Evolutionary conservation across 2,113 vertebrate genomes (phyloP).

Genomic region (Ceratotherium simum): DNA sequence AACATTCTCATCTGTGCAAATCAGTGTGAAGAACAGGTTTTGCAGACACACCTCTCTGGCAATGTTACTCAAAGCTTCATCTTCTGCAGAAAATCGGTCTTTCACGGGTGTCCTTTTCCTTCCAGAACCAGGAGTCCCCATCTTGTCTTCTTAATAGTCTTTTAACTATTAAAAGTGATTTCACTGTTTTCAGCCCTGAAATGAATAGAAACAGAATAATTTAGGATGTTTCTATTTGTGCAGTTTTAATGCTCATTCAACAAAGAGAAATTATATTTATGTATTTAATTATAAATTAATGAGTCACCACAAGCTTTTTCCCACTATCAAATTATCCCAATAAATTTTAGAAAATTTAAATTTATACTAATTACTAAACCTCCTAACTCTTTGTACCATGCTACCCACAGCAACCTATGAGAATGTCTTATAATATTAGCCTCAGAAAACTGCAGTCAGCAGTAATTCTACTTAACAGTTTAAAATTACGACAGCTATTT

Average conservation of each 20-base stretch:
- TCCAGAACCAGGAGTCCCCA: constrained; percentile 98
- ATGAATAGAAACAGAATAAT: constrained; percentile 67
- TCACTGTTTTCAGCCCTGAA: constrained; percentile 69
- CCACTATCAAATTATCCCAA: constrained; percentile 32
- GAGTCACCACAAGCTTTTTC: neutral
- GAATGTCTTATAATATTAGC: neutral
- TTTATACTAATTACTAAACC: neutral
- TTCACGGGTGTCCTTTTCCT: constrained; percentile 97
- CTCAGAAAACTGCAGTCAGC: constrained; percentile 22
- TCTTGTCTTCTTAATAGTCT: constrained; percentile 83
- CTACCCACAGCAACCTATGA: neutral
- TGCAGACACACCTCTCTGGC: constrained; percentile 94
- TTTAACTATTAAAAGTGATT: constrained; percentile 72
- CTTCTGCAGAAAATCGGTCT: constrained; percentile 98
- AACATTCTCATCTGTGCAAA: neutral
- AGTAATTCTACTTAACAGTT: neutral
- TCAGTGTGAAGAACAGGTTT: neutral
- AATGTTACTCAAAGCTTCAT: constrained; percentile 97
- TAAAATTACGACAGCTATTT: constrained; percentile 37
- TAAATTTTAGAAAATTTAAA: constrained; percentile 55
- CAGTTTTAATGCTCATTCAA: neutral
- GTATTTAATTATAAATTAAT: neutral
- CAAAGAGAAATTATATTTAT: constrained; percentile 9
- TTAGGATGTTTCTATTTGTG: constrained; percentile 8
- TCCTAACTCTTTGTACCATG: neutral